These are phyloP conservation scores for Epirrita christyi DNA, from an alignment of 2,888 invertebrate genomes.

Conservation along the genomic window DNA sequence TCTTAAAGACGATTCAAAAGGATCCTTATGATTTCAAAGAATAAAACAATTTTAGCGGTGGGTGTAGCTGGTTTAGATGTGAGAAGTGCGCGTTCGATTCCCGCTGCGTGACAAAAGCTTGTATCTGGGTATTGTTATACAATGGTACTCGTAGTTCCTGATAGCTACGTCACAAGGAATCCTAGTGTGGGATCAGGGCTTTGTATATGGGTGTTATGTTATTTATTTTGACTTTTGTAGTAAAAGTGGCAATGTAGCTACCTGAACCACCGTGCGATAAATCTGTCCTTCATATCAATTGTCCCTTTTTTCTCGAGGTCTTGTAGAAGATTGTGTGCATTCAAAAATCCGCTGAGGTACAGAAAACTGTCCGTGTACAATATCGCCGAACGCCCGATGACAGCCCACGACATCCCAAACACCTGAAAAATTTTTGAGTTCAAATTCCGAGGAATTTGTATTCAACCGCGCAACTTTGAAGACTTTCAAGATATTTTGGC, in stretches of 20 bases:
- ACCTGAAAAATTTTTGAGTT: conserved; percentile 56
- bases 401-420: conserved; percentile 84
- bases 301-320: conserved; percentile 79
- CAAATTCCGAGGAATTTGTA: conserved; percentile 25
- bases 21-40: too few relatives aligned
- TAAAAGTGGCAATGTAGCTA: conserved; percentile 40
- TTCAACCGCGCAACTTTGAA: conserved; percentile 26
- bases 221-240: too few relatives aligned
- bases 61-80: too few relatives aligned
- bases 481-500: conserved; percentile 29
- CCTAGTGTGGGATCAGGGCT: too few relatives aligned
- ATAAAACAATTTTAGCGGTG: too few relatives aligned
- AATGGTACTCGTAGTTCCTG: too few relatives aligned
- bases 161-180: too few relatives aligned
- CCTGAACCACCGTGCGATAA: conserved; percentile 84
- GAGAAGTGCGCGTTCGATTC: too few relatives aligned
- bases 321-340: conserved; percentile 79
- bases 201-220: too few relatives aligned
- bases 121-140: too few relatives aligned
- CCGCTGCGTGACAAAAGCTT: too few relatives aligned
- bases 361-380: conserved; percentile 87
- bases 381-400: conserved; percentile 85
- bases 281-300: conserved; percentile 76
- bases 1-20: too few relatives aligned
- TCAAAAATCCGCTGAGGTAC: conserved; percentile 85